Conservation (phyloP, 1,140 invertebrate species). For the Telenomus remus region DNA sequence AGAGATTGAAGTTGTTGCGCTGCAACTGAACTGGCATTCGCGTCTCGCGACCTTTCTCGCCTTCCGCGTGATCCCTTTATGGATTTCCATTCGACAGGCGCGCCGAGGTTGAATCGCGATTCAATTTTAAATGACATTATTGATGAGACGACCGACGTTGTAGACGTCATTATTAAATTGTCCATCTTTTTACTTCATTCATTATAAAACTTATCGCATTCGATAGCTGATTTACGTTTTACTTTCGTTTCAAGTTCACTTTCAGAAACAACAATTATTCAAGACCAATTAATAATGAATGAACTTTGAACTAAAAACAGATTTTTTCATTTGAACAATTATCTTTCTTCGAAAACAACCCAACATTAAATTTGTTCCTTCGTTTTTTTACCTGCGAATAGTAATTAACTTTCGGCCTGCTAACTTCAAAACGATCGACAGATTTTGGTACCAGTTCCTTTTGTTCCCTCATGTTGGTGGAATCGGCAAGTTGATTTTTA, state of each 20-base stretch:
- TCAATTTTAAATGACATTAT: conserved; percentile 9
- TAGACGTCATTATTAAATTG: neutral
- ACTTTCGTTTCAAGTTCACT: too few relatives aligned
- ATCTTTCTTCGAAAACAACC: too few relatives aligned
- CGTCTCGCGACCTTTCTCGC: conserved; percentile 17
- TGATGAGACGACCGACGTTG: neutral
- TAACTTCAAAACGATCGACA: conserved; percentile 2
- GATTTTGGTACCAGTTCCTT: conserved; percentile 20
- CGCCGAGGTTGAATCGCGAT: conserved; percentile 15
- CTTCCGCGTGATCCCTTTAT: conserved; percentile 48
- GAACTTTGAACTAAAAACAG: too few relatives aligned
- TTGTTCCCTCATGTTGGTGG: conserved; percentile 7
- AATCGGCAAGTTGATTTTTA: neutral
- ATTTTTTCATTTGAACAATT: too few relatives aligned
- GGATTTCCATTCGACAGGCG: conserved; percentile 24
- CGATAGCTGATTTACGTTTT: too few relatives aligned
- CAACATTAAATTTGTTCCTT: neutral
- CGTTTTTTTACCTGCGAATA: conserved; percentile 12
- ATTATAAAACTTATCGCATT: too few relatives aligned
- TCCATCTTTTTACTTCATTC: neutral
- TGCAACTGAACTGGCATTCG: too few relatives aligned
- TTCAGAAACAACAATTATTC: too few relatives aligned
- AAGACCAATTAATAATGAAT: too few relatives aligned
- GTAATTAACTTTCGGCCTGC: conserved; percentile 5
- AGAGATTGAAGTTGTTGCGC: too few relatives aligned